Conservation (phyloP, 2,888 invertebrate genomes). For the Ichneumoninae sp. region DNA sequence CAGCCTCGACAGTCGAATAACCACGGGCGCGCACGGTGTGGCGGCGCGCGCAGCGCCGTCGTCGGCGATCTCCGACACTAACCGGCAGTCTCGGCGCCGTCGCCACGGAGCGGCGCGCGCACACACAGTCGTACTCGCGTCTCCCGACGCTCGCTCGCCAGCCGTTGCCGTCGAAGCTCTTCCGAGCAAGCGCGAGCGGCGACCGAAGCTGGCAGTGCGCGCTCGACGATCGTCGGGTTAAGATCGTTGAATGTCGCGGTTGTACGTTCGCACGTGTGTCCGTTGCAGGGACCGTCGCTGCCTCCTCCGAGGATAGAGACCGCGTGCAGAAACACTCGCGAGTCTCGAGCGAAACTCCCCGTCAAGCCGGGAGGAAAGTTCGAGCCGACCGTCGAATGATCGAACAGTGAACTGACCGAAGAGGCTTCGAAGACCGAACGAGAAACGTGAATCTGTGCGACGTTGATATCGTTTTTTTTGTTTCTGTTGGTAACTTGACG, state of each 20-base stretch:
- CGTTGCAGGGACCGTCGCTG: neutral
- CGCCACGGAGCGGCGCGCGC: constrained; percentile 24
- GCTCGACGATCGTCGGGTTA: constrained; percentile 65
- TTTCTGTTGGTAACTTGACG: neutral
- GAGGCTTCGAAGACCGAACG: neutral
- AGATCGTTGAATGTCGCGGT: constrained; percentile 40
- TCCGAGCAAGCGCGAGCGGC: constrained; percentile 48
- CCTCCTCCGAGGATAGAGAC: neutral
- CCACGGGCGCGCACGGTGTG: neutral
- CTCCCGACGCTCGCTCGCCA: constrained; percentile 62
- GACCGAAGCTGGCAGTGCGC: constrained; percentile 62
- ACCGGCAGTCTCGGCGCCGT: constrained; percentile 21
- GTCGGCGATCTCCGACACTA: neutral
- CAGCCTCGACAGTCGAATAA: constrained; percentile 37
- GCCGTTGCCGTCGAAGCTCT: constrained; percentile 49
- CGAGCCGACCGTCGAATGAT: neutral
- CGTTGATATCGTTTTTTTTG: too few relatives aligned
- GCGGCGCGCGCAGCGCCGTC: constrained; percentile 15
- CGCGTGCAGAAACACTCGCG: neutral
- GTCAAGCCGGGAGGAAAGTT: neutral
- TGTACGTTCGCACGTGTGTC: constrained; percentile 46
- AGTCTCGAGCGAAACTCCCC: too few relatives aligned
- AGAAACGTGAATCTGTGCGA: too few relatives aligned
- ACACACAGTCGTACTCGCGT: constrained; percentile 22
- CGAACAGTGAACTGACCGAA: neutral